Percentiles rank a stretch among this genome's conserved stretches.
phyloP scores from a whole-genome alignment of 2,888 invertebrate species.

The Dioctria linearis region DNA sequence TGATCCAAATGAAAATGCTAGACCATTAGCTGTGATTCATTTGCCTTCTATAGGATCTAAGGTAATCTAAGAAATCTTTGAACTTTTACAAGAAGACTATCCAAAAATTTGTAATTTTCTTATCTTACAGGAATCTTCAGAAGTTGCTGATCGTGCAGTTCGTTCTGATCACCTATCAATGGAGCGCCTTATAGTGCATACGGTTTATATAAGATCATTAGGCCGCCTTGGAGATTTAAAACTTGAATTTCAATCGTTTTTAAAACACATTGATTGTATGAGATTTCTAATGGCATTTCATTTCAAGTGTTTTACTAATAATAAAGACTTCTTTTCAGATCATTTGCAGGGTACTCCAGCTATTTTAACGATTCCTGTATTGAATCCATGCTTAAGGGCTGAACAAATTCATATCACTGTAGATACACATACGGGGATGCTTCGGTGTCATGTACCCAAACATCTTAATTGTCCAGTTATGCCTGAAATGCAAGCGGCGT shows the following conservation, averaged over 20 bases:
- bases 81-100: neutral
- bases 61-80: slow-evolving; percentile 35
- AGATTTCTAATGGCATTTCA: slow-evolving; percentile 64
- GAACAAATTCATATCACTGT: slow-evolving; percentile 94
- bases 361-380: slow-evolving; percentile 90
- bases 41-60: slow-evolving; percentile 73
- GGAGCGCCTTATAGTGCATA: slow-evolving; percentile 94
- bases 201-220: slow-evolving; percentile 93
- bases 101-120: neutral
- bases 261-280: slow-evolving; percentile 81
- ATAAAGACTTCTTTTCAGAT: slow-evolving; percentile 72
- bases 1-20: slow-evolving; percentile 84
- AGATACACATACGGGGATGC: slow-evolving; percentile 93
- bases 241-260: slow-evolving; percentile 73
- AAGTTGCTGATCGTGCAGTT: slow-evolving; percentile 84
- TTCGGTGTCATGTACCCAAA: slow-evolving; percentile 93
- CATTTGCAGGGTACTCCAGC: slow-evolving; percentile 93
- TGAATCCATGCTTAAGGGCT: slow-evolving; percentile 91
- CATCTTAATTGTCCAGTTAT: slow-evolving; percentile 85
- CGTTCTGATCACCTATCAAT: slow-evolving; percentile 94
- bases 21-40: slow-evolving; percentile 81
- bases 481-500: slow-evolving; percentile 84
- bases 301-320: slow-evolving; percentile 7
- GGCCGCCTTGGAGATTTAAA: slow-evolving; percentile 87
- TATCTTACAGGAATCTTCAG: slow-evolving; percentile 68